A percentile compares a stretch with the other conserved stretches of the same genome.
Evolutionary conservation across 2,797 vertebrate genomes (phyloP).

Genomic region (Tapirus indicus): DNA sequence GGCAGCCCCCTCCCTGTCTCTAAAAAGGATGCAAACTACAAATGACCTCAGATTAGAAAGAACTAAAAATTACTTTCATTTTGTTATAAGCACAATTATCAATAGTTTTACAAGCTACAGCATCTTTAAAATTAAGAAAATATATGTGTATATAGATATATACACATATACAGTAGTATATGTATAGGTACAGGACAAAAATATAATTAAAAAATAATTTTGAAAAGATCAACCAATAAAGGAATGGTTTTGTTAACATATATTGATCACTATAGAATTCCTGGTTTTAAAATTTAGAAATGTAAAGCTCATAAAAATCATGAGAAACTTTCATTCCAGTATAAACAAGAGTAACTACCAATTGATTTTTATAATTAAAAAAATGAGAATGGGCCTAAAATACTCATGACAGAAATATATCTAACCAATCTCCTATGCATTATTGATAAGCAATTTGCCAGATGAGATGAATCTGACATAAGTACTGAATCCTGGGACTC

Average conservation of each 20-base stretch:
- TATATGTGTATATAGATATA: not conserved
- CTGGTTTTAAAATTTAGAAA: conserved; percentile 9
- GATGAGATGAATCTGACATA: not conserved
- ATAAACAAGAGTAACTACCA: not conserved
- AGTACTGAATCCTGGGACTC: not conserved
- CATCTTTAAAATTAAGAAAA: not conserved
- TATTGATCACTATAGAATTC: not conserved
- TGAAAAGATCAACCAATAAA: not conserved
- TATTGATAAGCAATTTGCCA: not conserved
- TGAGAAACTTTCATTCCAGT: not conserved
- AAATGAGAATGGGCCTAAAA: not conserved
- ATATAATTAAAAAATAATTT: not conserved
- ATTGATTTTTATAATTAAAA: not conserved
- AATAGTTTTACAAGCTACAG: not conserved
- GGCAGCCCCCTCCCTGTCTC: not conserved
- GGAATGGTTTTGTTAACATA: not conserved
- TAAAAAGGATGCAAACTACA: not conserved
- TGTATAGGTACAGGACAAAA: not conserved
- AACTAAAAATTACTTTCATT: conserved; percentile 21
- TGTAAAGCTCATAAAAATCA: not conserved
- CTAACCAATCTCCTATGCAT: not conserved
- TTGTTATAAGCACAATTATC: not conserved
- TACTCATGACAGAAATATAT: not conserved
- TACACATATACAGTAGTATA: not conserved
- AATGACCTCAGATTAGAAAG: not conserved